Conservation (phyloP, 2,888 invertebrate genomes). For the Cactoblastis cactorum region DNA sequence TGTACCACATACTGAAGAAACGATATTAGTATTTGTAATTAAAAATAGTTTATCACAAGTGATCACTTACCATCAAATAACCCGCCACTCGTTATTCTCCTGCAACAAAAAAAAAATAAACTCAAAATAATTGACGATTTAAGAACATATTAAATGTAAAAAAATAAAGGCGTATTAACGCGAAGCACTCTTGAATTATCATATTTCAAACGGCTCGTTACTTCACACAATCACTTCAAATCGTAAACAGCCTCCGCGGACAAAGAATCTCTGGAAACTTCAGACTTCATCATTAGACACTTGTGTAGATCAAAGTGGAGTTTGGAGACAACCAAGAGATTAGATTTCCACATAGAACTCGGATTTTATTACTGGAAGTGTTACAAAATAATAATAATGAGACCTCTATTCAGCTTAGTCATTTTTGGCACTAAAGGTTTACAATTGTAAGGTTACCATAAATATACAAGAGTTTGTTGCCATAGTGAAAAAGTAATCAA, state of each 20-base stretch:
- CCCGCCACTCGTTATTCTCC: too few species aligned
- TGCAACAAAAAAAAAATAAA: background rate
- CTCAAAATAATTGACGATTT: too few species aligned
- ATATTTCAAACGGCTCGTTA: background rate
- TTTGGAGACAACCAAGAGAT: slow-evolving; percentile 11
- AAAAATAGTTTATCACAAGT: too few species aligned
- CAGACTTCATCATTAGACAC: slow-evolving; percentile 1
- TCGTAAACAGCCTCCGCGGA: background rate
- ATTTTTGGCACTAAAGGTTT: too few species aligned
- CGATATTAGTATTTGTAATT: too few species aligned
- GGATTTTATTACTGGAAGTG: background rate
- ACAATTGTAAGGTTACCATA: too few species aligned
- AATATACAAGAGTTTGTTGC: too few species aligned
- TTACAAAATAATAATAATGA: background rate
- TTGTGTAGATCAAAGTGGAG: slow-evolving; percentile 1
- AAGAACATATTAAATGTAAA: background rate
- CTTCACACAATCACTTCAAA: background rate
- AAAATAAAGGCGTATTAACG: background rate
- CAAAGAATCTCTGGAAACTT: background rate
- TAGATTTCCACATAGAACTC: slow-evolving; percentile 9
- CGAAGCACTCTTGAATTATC: background rate
- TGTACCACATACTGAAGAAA: too few species aligned
- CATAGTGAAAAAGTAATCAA: too few species aligned
- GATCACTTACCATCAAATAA: too few species aligned
- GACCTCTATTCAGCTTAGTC: too few species aligned